A percentile compares a stretch with the other conserved stretches of the same genome.
Conservation (phyloP, 2,888 invertebrate species). For the Thereva nobilitata region DNA sequence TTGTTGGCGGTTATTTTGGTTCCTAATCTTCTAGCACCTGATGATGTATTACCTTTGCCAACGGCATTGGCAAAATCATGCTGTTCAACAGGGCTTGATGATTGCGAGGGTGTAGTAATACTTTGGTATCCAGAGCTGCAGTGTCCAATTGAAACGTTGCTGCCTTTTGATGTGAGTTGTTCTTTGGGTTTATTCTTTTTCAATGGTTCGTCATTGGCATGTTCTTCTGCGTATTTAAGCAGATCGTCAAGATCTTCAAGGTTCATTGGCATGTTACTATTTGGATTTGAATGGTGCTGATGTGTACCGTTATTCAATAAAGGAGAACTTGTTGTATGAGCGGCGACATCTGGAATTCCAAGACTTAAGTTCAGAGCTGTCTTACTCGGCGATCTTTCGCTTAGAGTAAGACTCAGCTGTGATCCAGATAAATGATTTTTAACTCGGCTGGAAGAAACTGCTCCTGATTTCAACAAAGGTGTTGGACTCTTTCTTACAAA, state of each 20-base stretch:
- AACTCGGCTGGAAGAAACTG: conserved; percentile 17
- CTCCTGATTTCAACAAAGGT: conserved; percentile 57
- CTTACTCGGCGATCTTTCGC: conserved; percentile 54
- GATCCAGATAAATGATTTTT: conserved; percentile 50
- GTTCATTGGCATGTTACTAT: conserved; percentile 63
- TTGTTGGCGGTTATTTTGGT: conserved; percentile 33
- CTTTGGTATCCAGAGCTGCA: conserved; percentile 89
- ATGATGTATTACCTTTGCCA: conserved; percentile 27
- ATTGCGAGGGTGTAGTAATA: conserved; percentile 84
- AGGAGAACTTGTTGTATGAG: conserved; percentile 42
- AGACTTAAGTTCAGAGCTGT: conserved; percentile 50
- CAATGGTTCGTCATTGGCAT: conserved; percentile 51
- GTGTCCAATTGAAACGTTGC: conserved; percentile 80
- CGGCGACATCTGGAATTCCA: conserved; percentile 42
- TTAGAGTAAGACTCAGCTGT: conserved; percentile 57
- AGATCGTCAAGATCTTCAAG: conserved; percentile 74
- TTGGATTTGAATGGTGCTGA: conserved; percentile 50
- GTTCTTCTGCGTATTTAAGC: conserved; percentile 75
- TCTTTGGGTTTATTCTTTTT: conserved; percentile 49
- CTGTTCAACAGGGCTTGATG: conserved; percentile 79
- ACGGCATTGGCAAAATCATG: conserved; percentile 45
- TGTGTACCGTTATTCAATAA: conserved; percentile 49
- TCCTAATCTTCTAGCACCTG: conserved; percentile 30
- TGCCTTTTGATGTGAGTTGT: conserved; percentile 66
- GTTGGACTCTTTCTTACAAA: conserved; percentile 61